A percentile compares a stretch with the other conserved stretches of the same genome.
phyloP scores from a whole-genome alignment of 2,797 vertebrate species.

The Forpus xanthops region DNA sequence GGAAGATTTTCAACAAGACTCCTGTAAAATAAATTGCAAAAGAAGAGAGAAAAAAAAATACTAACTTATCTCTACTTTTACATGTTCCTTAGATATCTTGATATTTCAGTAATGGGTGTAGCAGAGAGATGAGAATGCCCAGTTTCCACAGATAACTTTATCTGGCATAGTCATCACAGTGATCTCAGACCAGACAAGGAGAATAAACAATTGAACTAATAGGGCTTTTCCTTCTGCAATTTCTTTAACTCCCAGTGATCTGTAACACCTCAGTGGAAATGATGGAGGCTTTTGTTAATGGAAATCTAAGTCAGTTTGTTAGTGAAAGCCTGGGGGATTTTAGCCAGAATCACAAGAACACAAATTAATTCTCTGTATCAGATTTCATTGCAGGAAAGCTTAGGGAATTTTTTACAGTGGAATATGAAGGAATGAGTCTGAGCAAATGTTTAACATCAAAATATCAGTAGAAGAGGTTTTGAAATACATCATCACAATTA shows the following conservation, averaged over 20 bases:
- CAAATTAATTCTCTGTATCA: neutral
- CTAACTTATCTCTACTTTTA: conserved; percentile 29
- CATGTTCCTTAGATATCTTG: conserved; percentile 25
- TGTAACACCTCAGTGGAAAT: neutral
- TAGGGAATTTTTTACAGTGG: neutral
- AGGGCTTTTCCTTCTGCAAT: neutral
- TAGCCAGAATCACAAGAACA: neutral
- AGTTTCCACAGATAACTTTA: conserved; percentile 36
- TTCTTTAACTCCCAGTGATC: conserved; percentile 27
- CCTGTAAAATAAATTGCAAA: conserved; percentile 37
- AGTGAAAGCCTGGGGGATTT: neutral
- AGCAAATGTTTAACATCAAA: neutral
- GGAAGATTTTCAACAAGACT: conserved; percentile 1
- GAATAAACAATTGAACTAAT: conserved; percentile 40
- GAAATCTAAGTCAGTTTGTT: neutral
- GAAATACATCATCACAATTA: neutral
- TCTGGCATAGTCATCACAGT: neutral
- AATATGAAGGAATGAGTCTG: neutral
- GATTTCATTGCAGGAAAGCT: neutral
- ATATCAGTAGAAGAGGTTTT: neutral
- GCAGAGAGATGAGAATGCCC: conserved; percentile 15
- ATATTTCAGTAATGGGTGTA: conserved; percentile 1
- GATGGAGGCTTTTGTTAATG: neutral
- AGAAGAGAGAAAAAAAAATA: neutral
- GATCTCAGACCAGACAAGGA: conserved; percentile 23